These are phyloP conservation scores for Xylota segnis DNA, from an alignment of 2,888 invertebrate species.

Conservation along the genomic window DNA sequence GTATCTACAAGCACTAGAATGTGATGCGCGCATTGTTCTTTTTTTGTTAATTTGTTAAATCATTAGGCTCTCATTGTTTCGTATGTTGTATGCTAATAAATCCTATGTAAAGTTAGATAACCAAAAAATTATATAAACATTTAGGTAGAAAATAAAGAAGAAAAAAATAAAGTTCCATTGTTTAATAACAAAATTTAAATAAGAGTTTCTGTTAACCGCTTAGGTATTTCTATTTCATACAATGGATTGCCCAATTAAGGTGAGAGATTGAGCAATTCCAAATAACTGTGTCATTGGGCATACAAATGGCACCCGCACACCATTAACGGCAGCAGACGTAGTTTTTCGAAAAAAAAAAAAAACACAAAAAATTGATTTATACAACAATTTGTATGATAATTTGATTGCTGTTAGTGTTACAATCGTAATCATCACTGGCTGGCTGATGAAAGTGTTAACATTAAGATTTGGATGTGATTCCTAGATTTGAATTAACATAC, in stretches of 20 bases:
- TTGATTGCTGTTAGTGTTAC: slow-evolving; percentile 51
- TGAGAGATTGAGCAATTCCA: slow-evolving; percentile 27
- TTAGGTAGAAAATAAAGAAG: slow-evolving; percentile 49
- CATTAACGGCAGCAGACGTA: slow-evolving; percentile 35
- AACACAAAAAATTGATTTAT: slow-evolving; percentile 35
- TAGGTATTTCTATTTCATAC: slow-evolving; percentile 24
- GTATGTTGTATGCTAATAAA: slow-evolving; percentile 56
- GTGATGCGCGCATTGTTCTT: slow-evolving; percentile 16
- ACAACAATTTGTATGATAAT: slow-evolving; percentile 57
- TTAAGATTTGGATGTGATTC: slow-evolving; percentile 6
- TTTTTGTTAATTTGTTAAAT: slow-evolving; percentile 60
- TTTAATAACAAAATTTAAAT: slow-evolving; percentile 58
- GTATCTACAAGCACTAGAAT: slow-evolving; percentile 51
- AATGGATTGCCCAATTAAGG: slow-evolving; percentile 51
- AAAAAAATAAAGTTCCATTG: slow-evolving; percentile 61
- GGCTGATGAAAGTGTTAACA: slow-evolving; percentile 52
- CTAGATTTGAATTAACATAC: neutral
- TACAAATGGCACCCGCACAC: slow-evolving; percentile 71
- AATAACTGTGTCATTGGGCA: slow-evolving; percentile 40
- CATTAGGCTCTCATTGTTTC: slow-evolving; percentile 59
- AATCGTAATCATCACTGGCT: slow-evolving; percentile 33
- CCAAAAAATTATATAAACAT: slow-evolving; percentile 57
- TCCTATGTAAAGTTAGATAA: slow-evolving; percentile 64
- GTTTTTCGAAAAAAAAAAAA: slow-evolving; percentile 16
- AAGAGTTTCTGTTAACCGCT: slow-evolving; percentile 5